These are phyloP conservation scores for Mergus octosetaceus DNA, from an alignment of 2,797 vertebrate species.

Conservation along the genomic window DNA sequence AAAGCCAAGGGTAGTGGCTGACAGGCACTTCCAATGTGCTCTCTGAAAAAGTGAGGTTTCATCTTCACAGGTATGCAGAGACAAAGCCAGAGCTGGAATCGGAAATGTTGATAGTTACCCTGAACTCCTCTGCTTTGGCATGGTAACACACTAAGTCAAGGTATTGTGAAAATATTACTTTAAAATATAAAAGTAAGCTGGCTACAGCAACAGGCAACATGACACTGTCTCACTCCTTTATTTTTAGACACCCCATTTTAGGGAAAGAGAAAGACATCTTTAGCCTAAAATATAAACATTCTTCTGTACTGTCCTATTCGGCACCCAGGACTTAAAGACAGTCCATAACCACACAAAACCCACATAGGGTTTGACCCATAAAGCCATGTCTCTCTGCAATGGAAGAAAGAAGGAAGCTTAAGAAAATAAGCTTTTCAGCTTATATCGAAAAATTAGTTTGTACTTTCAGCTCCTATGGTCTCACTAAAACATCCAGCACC, in stretches of 20 bases:
- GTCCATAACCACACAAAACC: neutral
- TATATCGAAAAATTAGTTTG: neutral
- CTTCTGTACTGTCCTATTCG: neutral
- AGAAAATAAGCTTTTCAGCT: neutral
- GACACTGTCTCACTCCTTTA: neutral
- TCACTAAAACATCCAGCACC: neutral
- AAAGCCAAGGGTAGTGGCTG: neutral
- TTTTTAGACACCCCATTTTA: neutral
- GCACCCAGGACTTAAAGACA: neutral
- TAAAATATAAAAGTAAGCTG: slow-evolving; percentile 6
- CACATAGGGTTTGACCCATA: neutral
- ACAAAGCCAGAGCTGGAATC: neutral
- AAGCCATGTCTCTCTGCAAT: neutral
- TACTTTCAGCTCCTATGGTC: neutral
- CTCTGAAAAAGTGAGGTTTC: slow-evolving; percentile 19
- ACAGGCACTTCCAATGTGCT: neutral
- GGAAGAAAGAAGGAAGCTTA: neutral
- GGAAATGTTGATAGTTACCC: neutral
- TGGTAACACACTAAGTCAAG: neutral
- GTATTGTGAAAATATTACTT: slow-evolving; percentile 54
- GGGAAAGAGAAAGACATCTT: neutral
- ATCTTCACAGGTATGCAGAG: neutral
- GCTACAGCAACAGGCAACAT: neutral
- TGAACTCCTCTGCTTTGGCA: slow-evolving; percentile 16
- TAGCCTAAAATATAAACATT: neutral